Evolutionary conservation across 2,888 invertebrate genomes (phyloP), one percentile per base, ranked within the genome.

Genomic region (Electrophaes corylata): DNA sequence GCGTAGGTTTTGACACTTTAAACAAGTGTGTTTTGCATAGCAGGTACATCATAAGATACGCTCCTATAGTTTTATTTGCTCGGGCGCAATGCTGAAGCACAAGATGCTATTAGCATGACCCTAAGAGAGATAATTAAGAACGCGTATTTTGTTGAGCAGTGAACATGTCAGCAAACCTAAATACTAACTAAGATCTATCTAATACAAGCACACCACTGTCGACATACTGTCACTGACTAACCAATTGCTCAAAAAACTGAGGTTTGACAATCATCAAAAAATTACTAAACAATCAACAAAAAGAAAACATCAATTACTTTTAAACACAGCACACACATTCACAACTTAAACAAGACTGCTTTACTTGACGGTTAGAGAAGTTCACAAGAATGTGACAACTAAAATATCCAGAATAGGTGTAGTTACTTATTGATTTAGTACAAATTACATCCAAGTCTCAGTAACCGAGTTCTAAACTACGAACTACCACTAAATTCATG

Each of bases 401-500:
- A 31, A 37, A 52, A 35, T 48, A 50, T 39, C 41, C 41, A 26
- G 43, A 41, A 41, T 12, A 14, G 47, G 14, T 44, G 52, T 59
- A 54, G 60, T 57, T 57, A 64, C 62, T 56, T 53, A 65, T 62
- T 44, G 59, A 63, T 63, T 63, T 61, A 65, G 65, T 59, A 63
- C 59, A 61, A 51, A 61, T 62, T 49, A 63, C 52, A 59, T 49
- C 40, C 63, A 56, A 49, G 61, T 78, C 78, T 80, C 79, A 76
- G 51, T 48, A 60, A 76, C 76, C 67, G 70, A 72, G 70, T 78
- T 80, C 79, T 66, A 74, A 76, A 78, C 84, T 85, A 87, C 69
- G 71, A 70, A 74, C 81, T 86, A 86, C 78, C 60, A 72, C 83
- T 85, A 84, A n/a, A 78, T 23, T 59, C 58, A 59, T 59, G 58